Base-by-base conservation (phyloP, 1,140 invertebrate species). In the Listronotus oregonensis region DNA sequence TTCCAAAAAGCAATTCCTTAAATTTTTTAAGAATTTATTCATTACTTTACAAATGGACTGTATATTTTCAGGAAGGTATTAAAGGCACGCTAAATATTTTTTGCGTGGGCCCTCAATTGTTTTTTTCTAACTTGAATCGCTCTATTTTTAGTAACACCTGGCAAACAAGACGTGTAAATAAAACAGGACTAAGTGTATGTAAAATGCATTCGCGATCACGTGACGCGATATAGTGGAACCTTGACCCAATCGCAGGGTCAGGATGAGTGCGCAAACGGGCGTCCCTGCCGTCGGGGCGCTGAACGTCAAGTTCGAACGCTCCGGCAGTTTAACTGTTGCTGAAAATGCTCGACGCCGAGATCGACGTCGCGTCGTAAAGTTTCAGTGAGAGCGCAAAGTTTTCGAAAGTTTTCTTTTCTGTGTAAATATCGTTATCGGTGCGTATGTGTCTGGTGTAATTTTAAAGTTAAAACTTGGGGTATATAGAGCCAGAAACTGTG, bases 231-330 rank as follows among this genome's bases (percentile, higher is more conserved):
- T 65, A 66, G 72, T 67, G 68, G 67, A 67, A 74, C 73, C 73
- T 74, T 74, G 73, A 74, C 73, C 73, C 63, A 65, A 63, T 69
- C 59, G 50, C 51, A 63, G 71, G 71, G 73, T 72, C 66, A 71
- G 67, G 47, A 52, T 52, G 47, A 49, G 39, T 71, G 71, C 67
- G 71, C 73, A 65, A 67, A 67, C 37, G 64, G 49, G 21, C 60
- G 62, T 64, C 61, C 64, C 56, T 62, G 51, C 37, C 66, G 21
- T 67, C 71, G 64, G 58, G 68, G 64, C 65, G 69, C 55, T 55
- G 9, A 50, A 49, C 70, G 60, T 62, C 70, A 66, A 62, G 49
- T 58, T 46, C 56, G 49, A 47, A 40, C 61, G 56, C 50, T 55
- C 14, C 49, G 52, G 40, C 57, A 69, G 65, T 66, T 50, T 59